These are phyloP conservation scores for Cephus nigrinus DNA, from an alignment of 2,888 invertebrate genomes.

Conservation along the genomic window DNA sequence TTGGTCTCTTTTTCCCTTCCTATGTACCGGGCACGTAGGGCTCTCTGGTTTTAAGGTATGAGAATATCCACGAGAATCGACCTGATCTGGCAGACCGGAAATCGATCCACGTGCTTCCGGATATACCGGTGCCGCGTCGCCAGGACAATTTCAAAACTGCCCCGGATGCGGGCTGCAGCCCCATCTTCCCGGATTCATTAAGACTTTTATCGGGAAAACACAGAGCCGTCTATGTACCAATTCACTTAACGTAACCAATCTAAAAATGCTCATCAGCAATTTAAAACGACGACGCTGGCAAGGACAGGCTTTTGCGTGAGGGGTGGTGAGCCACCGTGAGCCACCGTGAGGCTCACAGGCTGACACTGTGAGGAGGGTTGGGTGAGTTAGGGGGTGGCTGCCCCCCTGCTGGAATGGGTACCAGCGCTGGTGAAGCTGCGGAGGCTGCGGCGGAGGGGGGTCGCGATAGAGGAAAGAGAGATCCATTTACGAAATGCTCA, in stretches of 20 bases:
- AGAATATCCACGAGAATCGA: neutral
- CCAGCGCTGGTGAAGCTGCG: neutral
- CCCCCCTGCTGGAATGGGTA: conserved; percentile 21
- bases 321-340: conserved; percentile 31
- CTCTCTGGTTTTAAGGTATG: neutral
- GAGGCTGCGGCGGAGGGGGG: neutral
- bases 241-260: conserved; percentile 65
- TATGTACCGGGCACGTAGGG: neutral
- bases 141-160: neutral
- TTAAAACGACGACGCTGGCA: conserved; percentile 56
- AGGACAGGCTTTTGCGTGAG: conserved; percentile 10
- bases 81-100: conserved; percentile 1
- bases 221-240: conserved; percentile 63
- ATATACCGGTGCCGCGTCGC: neutral
- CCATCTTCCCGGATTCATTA: conserved; percentile 47
- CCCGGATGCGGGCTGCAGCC: conserved; percentile 11
- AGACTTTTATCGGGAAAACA: conserved; percentile 63
- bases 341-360: conserved; percentile 14
- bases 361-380: neutral
- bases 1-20: neutral
- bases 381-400: conserved; percentile 4
- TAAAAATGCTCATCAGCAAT: conserved; percentile 67
- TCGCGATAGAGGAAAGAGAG: conserved; percentile 20
- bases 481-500: conserved; percentile 66
- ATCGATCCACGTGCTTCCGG: conserved; percentile 7